Evolutionary conservation across 1,140 invertebrate species (phyloP), one percentile per base, ranked within the genome.

Genomic region (Tetragonula clypearis): DNA sequence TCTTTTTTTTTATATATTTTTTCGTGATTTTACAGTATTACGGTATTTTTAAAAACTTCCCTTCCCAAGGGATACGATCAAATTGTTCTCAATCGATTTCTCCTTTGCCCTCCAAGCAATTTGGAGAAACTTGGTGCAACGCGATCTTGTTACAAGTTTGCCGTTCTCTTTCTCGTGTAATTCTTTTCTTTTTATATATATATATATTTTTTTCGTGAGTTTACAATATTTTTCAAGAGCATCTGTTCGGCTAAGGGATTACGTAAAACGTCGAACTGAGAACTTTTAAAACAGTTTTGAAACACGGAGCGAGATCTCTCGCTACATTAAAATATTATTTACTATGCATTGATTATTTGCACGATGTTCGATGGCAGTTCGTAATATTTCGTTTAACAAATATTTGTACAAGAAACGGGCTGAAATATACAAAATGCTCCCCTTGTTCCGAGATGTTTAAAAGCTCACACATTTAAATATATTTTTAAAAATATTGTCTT

Each of bases 181-280:
- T 49, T 49, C 41, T 56, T 30, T 21, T 73, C 9, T 73, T 30
- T 30, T 30, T 30, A 30, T 55, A 9, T 11, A 49, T 30, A 75
- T 75, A 30, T 75, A n/a, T n/a, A n/a, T n/a, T n/a, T 30, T 30
- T 53, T 9, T 74, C 56, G 72, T 35, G 35, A 35, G 21, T 74
- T 74, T 74, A 74, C n/a, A 30, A 11, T 30, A 74, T 56, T 74
- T 74, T 74, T 74, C 30, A 74, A 53, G 73, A 74, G 73, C 73
- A 75, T 75, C 23, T 19, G 56, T 75, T 30, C 19, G 53, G 49
- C 26, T 26, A 56, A 15, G 21, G 73, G 5, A n/a, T 74, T 74
- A 74, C 53, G 53, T 56, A 56, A 56, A 56, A 30, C 72, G 19
- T 74, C 73, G 19, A 74, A 56, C 53, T 21, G 19, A 4, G 11